These are phyloP conservation scores for Nasonia oneida DNA, from an alignment of 2,888 invertebrate genomes.

Conservation along the genomic window DNA sequence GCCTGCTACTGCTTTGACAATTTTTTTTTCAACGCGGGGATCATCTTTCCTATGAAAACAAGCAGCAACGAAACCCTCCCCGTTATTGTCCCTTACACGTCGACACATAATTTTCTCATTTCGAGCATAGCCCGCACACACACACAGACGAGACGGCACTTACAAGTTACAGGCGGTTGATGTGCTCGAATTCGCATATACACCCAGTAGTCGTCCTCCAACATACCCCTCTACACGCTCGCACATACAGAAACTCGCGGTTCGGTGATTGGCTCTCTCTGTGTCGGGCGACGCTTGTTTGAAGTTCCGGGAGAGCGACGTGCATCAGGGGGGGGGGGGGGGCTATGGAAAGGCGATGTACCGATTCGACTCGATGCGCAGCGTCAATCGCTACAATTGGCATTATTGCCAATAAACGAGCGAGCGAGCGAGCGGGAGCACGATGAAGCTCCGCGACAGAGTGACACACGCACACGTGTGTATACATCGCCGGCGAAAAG, in stretches of 20 bases:
- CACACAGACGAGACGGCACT: not conserved
- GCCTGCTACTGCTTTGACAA: not conserved
- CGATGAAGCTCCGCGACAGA: constrained; percentile 8
- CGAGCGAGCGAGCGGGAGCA: not conserved
- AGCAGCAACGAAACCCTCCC: no score
- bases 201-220: not conserved
- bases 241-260: not conserved
- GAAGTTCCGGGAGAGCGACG: constrained; percentile 38
- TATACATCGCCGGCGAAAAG: not conserved
- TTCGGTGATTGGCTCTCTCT: constrained; percentile 34
- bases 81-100: not conserved
- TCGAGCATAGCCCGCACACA: not conserved
- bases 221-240: not conserved
- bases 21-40: not conserved
- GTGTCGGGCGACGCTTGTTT: constrained; percentile 34
- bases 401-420: constrained; percentile 62
- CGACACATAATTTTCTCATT: not conserved
- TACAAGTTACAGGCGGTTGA: not conserved
- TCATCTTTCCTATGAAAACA: no score
- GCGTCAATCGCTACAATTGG: constrained; percentile 61
- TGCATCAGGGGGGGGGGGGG: no score
- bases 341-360: constrained; percentile 33
- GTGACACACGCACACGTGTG: not conserved
- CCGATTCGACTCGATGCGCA: constrained; percentile 53
- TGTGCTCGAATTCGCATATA: not conserved